These are phyloP conservation scores for Lasioglossum baleicum DNA, from an alignment of 1,140 invertebrate species.

Conservation along the genomic window DNA sequence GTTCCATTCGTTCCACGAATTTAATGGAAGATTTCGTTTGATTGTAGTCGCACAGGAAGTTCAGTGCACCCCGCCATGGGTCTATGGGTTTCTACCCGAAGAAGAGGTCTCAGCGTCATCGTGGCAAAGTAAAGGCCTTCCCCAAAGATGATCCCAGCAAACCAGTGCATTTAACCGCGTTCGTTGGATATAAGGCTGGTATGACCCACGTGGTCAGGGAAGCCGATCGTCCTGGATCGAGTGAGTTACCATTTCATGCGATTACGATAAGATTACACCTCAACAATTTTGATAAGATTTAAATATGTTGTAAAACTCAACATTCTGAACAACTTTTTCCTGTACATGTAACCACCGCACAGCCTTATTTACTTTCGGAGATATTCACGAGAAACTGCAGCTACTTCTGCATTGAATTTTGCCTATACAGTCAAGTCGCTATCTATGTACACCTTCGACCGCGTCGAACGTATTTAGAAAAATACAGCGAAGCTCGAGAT, in stretches of 20 bases:
- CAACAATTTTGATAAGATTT: too few species aligned
- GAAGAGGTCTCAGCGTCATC: slow-evolving; percentile 96
- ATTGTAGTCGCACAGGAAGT: slow-evolving; percentile 99
- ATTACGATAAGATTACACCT: too few species aligned
- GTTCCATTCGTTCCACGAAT: not conserved
- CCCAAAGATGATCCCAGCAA: slow-evolving; percentile 99
- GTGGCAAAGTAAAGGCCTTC: slow-evolving; percentile 99
- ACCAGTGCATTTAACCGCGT: slow-evolving; percentile 98
- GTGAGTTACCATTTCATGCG: slow-evolving; percentile 84
- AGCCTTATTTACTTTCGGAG: too few species aligned
- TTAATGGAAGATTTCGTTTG: slow-evolving; percentile 52
- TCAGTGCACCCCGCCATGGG: slow-evolving; percentile 99
- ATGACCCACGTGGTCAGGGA: slow-evolving; percentile 99
- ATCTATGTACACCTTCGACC: too few species aligned
- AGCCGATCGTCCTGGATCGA: slow-evolving; percentile 99
- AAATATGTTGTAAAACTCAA: too few species aligned
- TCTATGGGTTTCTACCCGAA: slow-evolving; percentile 99
- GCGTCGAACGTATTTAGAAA: too few species aligned
- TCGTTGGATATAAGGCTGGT: slow-evolving; percentile 99
- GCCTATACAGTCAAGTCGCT: too few species aligned
- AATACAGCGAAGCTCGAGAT: too few species aligned
- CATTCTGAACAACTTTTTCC: too few species aligned
- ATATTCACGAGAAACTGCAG: too few species aligned
- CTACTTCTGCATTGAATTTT: too few species aligned
- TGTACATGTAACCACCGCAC: too few species aligned